Percentiles rank a stretch among this genome's conserved stretches.
Conservation (phyloP, 2,113 vertebrate species). For the Larimichthys crocea region DNA sequence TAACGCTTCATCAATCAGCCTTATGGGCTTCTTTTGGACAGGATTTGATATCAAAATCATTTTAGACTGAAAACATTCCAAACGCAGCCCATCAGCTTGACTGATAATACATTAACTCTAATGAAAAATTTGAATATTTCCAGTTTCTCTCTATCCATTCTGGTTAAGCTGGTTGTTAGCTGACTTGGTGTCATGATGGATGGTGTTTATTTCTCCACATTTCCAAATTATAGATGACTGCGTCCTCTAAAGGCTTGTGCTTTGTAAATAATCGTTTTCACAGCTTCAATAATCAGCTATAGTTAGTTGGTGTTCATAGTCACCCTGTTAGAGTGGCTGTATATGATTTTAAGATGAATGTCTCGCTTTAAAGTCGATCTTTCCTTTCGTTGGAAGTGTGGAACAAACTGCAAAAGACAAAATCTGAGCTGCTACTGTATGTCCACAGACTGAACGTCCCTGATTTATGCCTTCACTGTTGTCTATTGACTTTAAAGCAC, state of each 20-base stretch:
- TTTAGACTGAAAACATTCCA: conserved; percentile 43
- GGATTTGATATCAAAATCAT: conserved; percentile 24
- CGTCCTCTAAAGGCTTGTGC: conserved; percentile 21
- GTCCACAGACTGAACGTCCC: neutral
- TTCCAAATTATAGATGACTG: conserved; percentile 31
- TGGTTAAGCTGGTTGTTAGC: conserved; percentile 13
- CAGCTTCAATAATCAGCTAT: conserved; percentile 29
- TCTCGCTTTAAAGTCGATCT: conserved; percentile 22
- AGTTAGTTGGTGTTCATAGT: neutral
- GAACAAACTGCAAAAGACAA: conserved; percentile 7
- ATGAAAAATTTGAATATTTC: conserved; percentile 44
- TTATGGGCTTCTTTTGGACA: conserved; percentile 27
- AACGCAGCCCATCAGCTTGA: conserved; percentile 42
- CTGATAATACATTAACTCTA: conserved; percentile 45
- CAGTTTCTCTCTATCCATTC: conserved; percentile 5
- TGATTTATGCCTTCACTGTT: conserved; percentile 27
- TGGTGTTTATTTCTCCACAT: conserved; percentile 16
- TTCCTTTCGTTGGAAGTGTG: conserved; percentile 20
- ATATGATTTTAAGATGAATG: conserved; percentile 4
- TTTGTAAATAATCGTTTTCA: conserved; percentile 30
- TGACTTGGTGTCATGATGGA: conserved; percentile 24
- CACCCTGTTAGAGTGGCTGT: conserved; percentile 1
- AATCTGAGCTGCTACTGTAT: conserved; percentile 12
- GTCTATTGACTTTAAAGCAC: conserved; percentile 35
- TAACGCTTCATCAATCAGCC: conserved; percentile 37